Evolutionary conservation across 2,797 vertebrate species (phyloP).

Genomic region (Trichosurus vulpecula): DNA sequence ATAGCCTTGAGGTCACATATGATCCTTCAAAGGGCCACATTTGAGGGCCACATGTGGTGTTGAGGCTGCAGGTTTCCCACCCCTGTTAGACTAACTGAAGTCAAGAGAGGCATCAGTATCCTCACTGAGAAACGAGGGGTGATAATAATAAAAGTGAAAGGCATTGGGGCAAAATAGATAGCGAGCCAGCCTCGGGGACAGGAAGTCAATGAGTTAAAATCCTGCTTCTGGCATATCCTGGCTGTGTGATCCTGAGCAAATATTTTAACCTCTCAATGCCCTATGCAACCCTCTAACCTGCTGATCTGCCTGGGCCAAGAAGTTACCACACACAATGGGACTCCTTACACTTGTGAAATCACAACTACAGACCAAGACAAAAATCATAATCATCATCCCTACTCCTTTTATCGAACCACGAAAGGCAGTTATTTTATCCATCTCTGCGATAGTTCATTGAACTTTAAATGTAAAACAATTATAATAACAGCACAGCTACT

Average conservation of each 20-base stretch:
- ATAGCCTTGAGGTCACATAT: no score
- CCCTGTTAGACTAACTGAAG: not conserved
- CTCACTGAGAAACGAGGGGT: not conserved
- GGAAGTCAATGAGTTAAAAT: not conserved
- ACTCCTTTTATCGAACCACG: not conserved
- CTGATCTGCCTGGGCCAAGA: not conserved
- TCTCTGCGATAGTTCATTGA: not conserved
- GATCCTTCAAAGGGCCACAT: no score
- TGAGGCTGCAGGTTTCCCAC: no score
- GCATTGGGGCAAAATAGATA: not conserved
- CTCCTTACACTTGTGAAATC: not conserved
- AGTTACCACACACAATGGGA: not conserved
- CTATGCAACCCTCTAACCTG: not conserved
- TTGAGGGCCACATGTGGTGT: no score
- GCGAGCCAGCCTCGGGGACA: not conserved
- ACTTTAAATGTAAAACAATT: not conserved
- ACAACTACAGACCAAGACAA: not conserved
- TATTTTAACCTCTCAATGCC: not conserved
- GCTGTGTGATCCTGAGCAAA: not conserved
- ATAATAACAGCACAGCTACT: not conserved
- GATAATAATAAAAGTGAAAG: not conserved
- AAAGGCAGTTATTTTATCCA: not conserved
- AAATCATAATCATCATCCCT: not conserved
- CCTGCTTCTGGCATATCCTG: not conserved
- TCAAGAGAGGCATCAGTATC: not conserved